Conservation (phyloP, 2,113 vertebrate species). For the Antechinus stuartii region DNA sequence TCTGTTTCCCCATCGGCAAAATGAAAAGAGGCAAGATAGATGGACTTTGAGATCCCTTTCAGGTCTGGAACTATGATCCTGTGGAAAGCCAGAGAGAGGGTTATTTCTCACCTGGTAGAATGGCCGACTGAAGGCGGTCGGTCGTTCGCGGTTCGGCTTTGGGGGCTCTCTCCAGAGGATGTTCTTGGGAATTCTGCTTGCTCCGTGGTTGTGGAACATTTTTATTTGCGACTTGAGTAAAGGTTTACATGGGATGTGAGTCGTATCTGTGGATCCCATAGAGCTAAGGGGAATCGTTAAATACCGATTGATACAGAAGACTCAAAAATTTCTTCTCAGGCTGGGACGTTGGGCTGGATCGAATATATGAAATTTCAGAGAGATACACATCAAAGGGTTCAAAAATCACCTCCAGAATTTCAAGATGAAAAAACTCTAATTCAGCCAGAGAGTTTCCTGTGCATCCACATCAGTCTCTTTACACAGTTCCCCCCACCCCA, state of each 20-base stretch:
- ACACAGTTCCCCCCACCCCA: too few relatives aligned
- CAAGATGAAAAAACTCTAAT: background rate
- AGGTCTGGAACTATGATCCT: background rate
- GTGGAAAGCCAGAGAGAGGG: background rate
- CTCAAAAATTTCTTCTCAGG: background rate
- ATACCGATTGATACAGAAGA: background rate
- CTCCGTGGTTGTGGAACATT: background rate
- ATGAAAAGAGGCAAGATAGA: background rate
- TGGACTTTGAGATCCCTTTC: background rate
- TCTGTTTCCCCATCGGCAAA: background rate
- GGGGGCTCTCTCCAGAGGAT: background rate
- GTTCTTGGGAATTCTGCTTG: background rate
- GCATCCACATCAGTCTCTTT: too few relatives aligned
- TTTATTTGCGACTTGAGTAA: background rate
- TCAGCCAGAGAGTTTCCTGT: too few relatives aligned
- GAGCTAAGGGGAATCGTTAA: background rate
- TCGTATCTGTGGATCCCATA: background rate
- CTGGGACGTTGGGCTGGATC: background rate
- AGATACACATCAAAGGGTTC: background rate
- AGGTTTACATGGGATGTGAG: background rate
- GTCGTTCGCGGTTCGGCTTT: background rate
- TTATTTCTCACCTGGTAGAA: background rate
- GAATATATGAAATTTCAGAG: background rate
- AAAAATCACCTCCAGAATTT: background rate
- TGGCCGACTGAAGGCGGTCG: background rate